Conservation (phyloP, 1,140 invertebrate species). For the Monochamus saltuarius region DNA sequence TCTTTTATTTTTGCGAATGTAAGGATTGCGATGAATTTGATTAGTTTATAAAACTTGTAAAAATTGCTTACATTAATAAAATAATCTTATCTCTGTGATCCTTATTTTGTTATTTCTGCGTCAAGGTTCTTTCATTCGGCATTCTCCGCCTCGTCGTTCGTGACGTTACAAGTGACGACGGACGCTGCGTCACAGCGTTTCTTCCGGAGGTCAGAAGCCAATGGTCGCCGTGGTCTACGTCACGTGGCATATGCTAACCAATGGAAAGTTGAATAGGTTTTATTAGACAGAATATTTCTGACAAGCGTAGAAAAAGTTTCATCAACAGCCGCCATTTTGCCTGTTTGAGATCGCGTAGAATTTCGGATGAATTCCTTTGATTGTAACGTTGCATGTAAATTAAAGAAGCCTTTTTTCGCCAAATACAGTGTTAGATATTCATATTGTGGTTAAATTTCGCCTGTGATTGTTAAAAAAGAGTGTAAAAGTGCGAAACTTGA, state of each 20-base stretch:
- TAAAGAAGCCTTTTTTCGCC: slow-evolving; percentile 44
- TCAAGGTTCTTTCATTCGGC: slow-evolving; percentile 22
- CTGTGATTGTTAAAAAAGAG: slow-evolving; percentile 49
- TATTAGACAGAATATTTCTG: slow-evolving; percentile 79
- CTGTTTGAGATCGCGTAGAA: slow-evolving; percentile 71
- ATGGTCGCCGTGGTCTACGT: slow-evolving; percentile 45
- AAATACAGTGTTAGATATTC: slow-evolving; percentile 43
- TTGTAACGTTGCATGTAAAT: slow-evolving; percentile 45
- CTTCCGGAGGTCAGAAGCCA: slow-evolving; percentile 53
- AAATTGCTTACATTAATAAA: neutral
- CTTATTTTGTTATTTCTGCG: slow-evolving; percentile 19
- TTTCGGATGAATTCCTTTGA: slow-evolving; percentile 62
- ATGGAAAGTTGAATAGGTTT: slow-evolving; percentile 56
- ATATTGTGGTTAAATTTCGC: slow-evolving; percentile 44
- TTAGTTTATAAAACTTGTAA: slow-evolving; percentile 9
- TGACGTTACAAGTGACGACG: slow-evolving; percentile 44
- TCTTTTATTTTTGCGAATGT: neutral
- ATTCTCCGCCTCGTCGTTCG: slow-evolving; percentile 9
- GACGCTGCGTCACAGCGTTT: slow-evolving; percentile 47
- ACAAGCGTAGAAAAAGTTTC: slow-evolving; percentile 90
- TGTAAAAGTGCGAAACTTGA: slow-evolving; percentile 43
- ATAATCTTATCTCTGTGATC: neutral
- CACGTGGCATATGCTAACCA: slow-evolving; percentile 61
- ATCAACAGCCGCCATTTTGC: slow-evolving; percentile 91
- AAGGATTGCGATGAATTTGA: slow-evolving; percentile 30